Conservation (phyloP, 2,113 vertebrate genomes). For the Eudyptes chrysolophus region DNA sequence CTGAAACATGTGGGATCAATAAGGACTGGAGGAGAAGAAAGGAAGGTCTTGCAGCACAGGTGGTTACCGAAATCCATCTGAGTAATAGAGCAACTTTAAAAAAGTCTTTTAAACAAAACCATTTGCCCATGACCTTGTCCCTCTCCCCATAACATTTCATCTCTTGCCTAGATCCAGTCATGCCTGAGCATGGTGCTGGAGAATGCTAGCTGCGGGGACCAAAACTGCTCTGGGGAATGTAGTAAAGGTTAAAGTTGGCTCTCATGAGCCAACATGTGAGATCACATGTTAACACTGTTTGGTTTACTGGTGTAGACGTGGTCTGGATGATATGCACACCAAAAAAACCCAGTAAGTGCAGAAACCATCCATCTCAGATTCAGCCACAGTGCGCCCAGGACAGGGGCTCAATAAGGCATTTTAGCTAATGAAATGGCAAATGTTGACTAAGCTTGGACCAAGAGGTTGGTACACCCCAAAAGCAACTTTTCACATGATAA, state of each 20-base stretch:
- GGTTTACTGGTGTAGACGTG: background rate
- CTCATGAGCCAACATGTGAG: fast-evolving
- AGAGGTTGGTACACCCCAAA: background rate
- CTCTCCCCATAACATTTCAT: background rate
- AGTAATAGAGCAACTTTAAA: background rate
- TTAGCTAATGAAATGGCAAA: background rate
- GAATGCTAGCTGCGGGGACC: background rate
- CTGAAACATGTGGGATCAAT: background rate
- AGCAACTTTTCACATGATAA: background rate
- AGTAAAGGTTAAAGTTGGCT: background rate
- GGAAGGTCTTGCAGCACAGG: background rate
- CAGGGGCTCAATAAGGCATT: background rate
- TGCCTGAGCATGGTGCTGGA: background rate
- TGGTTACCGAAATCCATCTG: background rate
- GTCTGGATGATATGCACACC: background rate
- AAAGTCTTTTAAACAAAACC: background rate
- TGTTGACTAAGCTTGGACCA: background rate
- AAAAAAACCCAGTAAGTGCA: background rate
- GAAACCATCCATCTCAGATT: background rate
- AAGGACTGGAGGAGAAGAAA: background rate
- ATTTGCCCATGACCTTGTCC: background rate
- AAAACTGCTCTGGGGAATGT: background rate
- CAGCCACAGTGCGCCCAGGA: background rate
- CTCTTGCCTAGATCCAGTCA: background rate
- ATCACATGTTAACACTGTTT: background rate